Conservation (phyloP, 2,888 invertebrate genomes). For the Callyntrura sp. region DNA sequence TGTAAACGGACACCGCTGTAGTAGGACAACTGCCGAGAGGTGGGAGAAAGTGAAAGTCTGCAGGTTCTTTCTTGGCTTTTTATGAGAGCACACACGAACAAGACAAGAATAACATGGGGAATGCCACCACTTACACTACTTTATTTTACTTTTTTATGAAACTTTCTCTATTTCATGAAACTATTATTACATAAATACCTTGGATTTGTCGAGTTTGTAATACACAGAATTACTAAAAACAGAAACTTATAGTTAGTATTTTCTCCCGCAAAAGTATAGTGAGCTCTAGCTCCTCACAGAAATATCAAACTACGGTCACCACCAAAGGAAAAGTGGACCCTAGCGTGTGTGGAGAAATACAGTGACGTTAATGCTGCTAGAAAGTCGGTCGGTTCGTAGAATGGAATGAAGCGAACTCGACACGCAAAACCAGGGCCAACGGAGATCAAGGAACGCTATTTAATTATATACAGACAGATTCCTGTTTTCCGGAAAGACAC, state of each 20-base stretch:
- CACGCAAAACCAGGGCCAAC: not conserved
- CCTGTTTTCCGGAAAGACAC: not conserved
- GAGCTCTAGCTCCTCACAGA: no score
- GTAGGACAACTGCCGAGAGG: not conserved
- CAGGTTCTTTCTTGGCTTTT: not conserved
- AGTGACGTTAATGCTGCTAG: no score
- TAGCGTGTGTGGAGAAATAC: no score
- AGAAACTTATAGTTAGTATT: not conserved
- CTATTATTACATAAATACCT: not conserved
- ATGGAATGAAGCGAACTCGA: no score
- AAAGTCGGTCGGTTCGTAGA: no score
- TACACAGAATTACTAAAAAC: not conserved
- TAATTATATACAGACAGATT: constrained; percentile 21
- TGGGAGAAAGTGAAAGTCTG: constrained; percentile 11
- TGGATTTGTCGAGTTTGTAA: not conserved
- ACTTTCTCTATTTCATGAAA: not conserved
- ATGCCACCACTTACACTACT: not conserved
- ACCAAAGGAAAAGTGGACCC: no score
- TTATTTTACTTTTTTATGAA: not conserved
- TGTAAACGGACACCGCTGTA: not conserved
- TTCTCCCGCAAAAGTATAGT: not conserved
- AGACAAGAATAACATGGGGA: not conserved
- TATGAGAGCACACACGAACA: no score
- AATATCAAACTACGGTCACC: no score
- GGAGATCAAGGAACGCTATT: constrained; percentile 20